Evolutionary conservation across 35 echinoderm and acorn worm genomes (phyloP).

Genomic region (Heliocidaris erythrogramma): DNA sequence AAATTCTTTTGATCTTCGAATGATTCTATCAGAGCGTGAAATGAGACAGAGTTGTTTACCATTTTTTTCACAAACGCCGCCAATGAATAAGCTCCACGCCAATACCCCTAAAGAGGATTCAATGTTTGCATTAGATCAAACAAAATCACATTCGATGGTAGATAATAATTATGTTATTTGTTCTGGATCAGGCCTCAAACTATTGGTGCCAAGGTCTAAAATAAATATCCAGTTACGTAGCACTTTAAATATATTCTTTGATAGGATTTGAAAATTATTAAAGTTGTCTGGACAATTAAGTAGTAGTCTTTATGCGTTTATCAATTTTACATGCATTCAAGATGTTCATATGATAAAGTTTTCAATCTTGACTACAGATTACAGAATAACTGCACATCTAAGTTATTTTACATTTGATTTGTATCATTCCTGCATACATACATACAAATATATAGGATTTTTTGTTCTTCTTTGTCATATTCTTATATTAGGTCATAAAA

Average conservation of each 20-base stretch:
- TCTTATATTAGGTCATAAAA: not conserved
- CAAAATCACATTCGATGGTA: not conserved
- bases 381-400: no score
- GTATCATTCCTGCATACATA: no score
- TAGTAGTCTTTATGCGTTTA: no score
- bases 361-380: no score
- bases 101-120: not conserved
- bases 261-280: no score
- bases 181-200: not conserved
- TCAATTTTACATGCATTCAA: no score
- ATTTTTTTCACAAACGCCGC: not conserved
- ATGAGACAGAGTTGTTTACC: not conserved
- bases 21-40: not conserved
- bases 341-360: no score
- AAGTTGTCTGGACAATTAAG: no score
- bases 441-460: no score
- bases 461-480: no score
- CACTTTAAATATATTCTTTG: no score
- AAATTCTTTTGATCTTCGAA: not conserved
- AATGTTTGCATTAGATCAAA: not conserved
- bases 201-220: not conserved
- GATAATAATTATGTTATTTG: not conserved
- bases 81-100: not conserved
- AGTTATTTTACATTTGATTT: no score
- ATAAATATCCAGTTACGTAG: not conserved